Conservation (phyloP, 2,797 vertebrate genomes). For the Darevskia mixta region DNA sequence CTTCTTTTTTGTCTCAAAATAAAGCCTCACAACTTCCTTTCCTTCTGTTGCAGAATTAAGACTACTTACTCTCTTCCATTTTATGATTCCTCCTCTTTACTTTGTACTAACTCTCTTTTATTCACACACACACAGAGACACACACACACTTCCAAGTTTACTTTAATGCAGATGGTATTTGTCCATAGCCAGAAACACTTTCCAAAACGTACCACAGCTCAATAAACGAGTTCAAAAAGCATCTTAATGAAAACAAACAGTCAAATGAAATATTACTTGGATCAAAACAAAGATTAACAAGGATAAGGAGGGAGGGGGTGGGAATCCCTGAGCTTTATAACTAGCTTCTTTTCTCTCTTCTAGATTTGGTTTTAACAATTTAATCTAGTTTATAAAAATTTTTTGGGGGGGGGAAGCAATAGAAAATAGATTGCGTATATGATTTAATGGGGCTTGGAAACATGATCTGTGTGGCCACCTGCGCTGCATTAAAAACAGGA, state of each 20-base stretch:
- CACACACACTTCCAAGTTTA: constrained; percentile 71
- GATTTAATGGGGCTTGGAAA: constrained; percentile 56
- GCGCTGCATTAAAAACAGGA: constrained; percentile 66
- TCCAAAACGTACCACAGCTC: constrained; percentile 72
- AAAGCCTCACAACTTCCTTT: constrained; percentile 38
- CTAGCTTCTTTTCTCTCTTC: constrained; percentile 27
- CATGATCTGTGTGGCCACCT: constrained; percentile 54
- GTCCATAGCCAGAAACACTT: constrained; percentile 73
- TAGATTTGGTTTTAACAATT: constrained; percentile 53
- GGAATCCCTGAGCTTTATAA: constrained; percentile 24
- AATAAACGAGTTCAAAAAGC: constrained; percentile 73
- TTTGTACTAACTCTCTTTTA: constrained; percentile 71
- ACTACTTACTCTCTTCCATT: constrained; percentile 53
- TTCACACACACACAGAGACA: neutral
- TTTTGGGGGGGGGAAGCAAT: constrained; percentile 18
- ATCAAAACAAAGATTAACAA: constrained; percentile 71
- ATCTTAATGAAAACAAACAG: constrained; percentile 77
- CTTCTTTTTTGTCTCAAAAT: constrained; percentile 42
- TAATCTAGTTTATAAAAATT: constrained; percentile 36
- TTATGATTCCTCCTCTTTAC: constrained; percentile 52
- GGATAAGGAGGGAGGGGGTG: constrained; percentile 33
- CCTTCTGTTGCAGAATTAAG: constrained; percentile 34
- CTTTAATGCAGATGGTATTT: constrained; percentile 78
- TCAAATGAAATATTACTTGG: constrained; percentile 60
- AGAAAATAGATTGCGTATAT: constrained; percentile 54